phyloP scores from a whole-genome alignment of 2,888 invertebrate genomes.

The Lepetodrilus schrolli region DNA sequence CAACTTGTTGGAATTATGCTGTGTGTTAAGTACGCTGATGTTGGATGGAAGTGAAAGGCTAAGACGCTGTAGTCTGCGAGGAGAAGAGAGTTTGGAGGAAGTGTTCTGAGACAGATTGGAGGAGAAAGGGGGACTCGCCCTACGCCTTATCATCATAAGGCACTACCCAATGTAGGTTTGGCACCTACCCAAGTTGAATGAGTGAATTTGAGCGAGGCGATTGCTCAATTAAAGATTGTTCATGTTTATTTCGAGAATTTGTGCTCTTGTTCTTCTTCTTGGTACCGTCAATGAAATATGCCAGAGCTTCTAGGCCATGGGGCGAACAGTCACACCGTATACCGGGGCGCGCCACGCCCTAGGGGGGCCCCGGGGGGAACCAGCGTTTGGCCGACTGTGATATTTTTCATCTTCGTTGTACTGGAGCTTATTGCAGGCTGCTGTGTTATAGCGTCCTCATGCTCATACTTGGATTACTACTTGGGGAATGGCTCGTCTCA shows the following conservation, averaged over 20 bases:
- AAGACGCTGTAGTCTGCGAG: background rate
- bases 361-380: background rate
- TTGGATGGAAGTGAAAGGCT: slow-evolving; percentile 15
- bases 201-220: slow-evolving; percentile 1
- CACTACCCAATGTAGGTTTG: background rate
- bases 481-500: background rate
- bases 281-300: slow-evolving; percentile 23
- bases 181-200: background rate
- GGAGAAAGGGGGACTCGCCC: background rate
- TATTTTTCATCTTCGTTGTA: background rate
- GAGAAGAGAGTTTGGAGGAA: background rate
- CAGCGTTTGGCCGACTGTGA: background rate
- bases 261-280: background rate
- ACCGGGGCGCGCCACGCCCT: background rate
- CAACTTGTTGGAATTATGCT: slow-evolving; percentile 14
- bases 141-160: background rate
- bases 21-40: slow-evolving; percentile 17
- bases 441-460: background rate
- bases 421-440: slow-evolving; percentile 6
- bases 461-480: slow-evolving; percentile 5
- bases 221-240: slow-evolving; percentile 21
- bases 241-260: slow-evolving; percentile 21
- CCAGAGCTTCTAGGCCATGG: slow-evolving; percentile 19
- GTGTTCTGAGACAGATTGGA: too few species aligned
- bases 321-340: background rate